A percentile compares a stretch with the other conserved stretches of the same genome.
phyloP scores from a whole-genome alignment of 2,113 vertebrate genomes.

The Ovis canadensis region DNA sequence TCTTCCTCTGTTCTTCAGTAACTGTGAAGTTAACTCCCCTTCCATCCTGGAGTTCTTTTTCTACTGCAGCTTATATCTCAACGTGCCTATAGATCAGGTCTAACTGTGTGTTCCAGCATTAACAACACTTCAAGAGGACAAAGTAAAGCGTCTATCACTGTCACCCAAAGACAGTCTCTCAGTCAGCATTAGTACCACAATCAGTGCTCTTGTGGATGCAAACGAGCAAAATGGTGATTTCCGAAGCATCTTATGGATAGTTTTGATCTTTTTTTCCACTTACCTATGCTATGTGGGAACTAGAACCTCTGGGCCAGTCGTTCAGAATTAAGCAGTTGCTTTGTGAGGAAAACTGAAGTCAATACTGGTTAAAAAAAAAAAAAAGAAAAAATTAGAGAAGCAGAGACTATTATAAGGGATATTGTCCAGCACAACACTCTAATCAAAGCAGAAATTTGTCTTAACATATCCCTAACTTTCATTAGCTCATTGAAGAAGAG shows the following conservation, averaged over 20 bases:
- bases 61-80: neutral
- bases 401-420: neutral
- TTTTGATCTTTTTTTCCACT: neutral
- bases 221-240: neutral
- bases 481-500: neutral
- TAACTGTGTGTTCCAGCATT: neutral
- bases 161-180: neutral
- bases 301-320: neutral
- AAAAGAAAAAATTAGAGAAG: too few relatives aligned
- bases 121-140: neutral
- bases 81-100: neutral
- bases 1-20: neutral
- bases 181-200: neutral
- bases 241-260: neutral
- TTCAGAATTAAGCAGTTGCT: neutral
- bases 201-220: neutral
- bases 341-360: neutral
- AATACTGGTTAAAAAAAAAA: neutral
- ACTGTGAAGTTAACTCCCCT: too few relatives aligned
- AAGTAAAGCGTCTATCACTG: neutral
- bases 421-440: neutral
- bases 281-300: neutral
- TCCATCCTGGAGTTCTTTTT: neutral
- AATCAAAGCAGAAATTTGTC: neutral
- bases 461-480: neutral